Conservation (phyloP, 1,140 invertebrate species). For the Amyelois transitella region DNA sequence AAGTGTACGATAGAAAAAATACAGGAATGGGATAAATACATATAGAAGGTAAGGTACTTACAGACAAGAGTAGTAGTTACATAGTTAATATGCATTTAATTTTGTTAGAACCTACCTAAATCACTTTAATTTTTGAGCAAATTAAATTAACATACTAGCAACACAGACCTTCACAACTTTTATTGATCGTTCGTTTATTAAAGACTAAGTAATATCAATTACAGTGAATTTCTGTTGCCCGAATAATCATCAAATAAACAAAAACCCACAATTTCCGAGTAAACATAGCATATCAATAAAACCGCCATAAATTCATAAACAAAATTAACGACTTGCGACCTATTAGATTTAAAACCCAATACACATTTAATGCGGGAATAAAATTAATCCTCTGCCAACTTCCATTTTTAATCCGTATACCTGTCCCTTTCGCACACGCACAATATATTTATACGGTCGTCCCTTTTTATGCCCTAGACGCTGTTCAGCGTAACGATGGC, state of each 20-base stretch:
- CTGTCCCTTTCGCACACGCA: slow-evolving; percentile 31
- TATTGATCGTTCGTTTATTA: too few relatives aligned
- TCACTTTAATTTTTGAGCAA: too few relatives aligned
- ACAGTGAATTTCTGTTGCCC: not conserved
- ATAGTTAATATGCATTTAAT: too few relatives aligned
- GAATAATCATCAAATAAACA: not conserved
- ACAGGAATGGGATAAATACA: too few relatives aligned
- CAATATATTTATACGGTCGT: slow-evolving; percentile 14
- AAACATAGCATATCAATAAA: slow-evolving; percentile 4
- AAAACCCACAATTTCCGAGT: not conserved
- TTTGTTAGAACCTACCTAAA: too few relatives aligned
- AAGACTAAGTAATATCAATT: not conserved
- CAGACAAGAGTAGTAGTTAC: too few relatives aligned
- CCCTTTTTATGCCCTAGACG: slow-evolving; percentile 26
- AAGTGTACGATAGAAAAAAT: too few relatives aligned
- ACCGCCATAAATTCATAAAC: slow-evolving; percentile 43
- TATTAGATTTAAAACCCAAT: slow-evolving; percentile 52
- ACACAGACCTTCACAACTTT: too few relatives aligned
- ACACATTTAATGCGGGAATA: slow-evolving; percentile 56
- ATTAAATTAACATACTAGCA: too few relatives aligned
- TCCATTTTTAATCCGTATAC: slow-evolving; percentile 46
- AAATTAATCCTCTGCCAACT: slow-evolving; percentile 52
- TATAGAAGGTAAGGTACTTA: too few relatives aligned
- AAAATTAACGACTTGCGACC: slow-evolving; percentile 47
- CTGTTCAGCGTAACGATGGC: slow-evolving; percentile 49